These are phyloP conservation scores for Eleutherodactylus coqui DNA, from an alignment of 2,797 vertebrate species.

Conservation along the genomic window DNA sequence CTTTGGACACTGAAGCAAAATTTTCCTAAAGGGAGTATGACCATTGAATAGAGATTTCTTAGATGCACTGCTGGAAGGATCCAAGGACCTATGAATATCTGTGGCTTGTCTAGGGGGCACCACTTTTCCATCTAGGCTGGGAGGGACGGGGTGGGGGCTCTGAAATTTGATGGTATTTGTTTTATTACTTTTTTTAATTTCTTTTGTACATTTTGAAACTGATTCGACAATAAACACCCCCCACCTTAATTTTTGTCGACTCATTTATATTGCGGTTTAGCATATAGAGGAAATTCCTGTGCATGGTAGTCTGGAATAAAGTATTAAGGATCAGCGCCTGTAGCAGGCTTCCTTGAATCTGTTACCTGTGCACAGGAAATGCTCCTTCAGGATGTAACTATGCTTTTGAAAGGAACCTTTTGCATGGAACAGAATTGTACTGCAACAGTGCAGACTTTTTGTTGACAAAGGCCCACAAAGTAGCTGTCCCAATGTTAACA, in stretches of 20 bases:
- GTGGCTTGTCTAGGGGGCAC: constrained; percentile 66
- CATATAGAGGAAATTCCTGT: neutral
- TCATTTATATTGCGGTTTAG: neutral
- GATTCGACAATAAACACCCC: constrained; percentile 79
- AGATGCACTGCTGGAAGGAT: constrained; percentile 79
- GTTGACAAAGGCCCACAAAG: no score
- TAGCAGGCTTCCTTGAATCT: no score
- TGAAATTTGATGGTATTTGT: constrained; percentile 67
- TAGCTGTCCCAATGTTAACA: no score
- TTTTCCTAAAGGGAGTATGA: constrained; percentile 67
- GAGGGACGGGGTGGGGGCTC: constrained; percentile 56
- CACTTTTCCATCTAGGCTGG: constrained; percentile 70
- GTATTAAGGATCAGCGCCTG: no score
- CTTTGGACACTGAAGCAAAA: constrained; percentile 48
- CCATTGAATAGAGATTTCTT: constrained; percentile 74
- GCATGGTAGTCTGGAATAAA: neutral
- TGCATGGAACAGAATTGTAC: no score
- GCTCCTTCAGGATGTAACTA: no score
- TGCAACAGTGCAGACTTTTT: no score
- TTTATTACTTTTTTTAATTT: constrained; percentile 72
- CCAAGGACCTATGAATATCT: constrained; percentile 75
- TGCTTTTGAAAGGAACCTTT: no score
- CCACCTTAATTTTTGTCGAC: constrained; percentile 66
- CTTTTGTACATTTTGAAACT: constrained; percentile 87
- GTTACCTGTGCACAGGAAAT: no score